A percentile compares a stretch with the other conserved stretches of the same genome.
phyloP scores from a whole-genome alignment of 2,888 invertebrate species.

The Halictus ligatus region DNA sequence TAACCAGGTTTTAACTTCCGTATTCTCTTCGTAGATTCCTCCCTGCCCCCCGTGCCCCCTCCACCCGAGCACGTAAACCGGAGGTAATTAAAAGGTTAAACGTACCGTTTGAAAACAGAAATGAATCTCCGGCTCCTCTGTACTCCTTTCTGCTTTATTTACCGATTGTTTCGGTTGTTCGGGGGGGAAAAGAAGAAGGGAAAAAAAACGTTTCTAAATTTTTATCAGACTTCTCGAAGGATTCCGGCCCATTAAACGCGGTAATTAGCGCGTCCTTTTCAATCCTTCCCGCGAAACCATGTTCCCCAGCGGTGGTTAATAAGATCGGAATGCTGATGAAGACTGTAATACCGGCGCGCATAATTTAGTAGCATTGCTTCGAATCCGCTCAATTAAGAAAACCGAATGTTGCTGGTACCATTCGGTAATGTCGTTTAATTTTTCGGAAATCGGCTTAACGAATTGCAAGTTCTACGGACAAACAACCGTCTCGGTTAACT shows the following conservation, averaged over 20 bases:
- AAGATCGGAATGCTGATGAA: background rate
- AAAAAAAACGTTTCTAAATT: background rate
- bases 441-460: background rate
- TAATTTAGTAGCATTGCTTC: background rate
- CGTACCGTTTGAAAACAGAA: conserved; percentile 41
- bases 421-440: background rate
- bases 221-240: background rate
- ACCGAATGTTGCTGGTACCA: background rate
- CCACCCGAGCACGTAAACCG: conserved; percentile 51
- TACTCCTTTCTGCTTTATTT: conserved; percentile 1
- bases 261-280: background rate
- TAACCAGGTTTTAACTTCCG: conserved; percentile 58
- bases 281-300: background rate
- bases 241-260: background rate
- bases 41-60: background rate
- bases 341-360: background rate
- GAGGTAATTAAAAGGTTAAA: conserved; percentile 68
- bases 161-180: conserved; percentile 17
- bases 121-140: conserved; percentile 23
- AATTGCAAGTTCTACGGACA: background rate
- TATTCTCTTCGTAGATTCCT: conserved; percentile 60
- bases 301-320: background rate
- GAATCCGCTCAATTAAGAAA: background rate
- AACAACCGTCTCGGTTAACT: background rate
- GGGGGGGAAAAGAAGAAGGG: background rate